These are phyloP conservation scores for Cataglyphis cursor DNA, from an alignment of 2,888 invertebrate species.

Conservation along the genomic window DNA sequence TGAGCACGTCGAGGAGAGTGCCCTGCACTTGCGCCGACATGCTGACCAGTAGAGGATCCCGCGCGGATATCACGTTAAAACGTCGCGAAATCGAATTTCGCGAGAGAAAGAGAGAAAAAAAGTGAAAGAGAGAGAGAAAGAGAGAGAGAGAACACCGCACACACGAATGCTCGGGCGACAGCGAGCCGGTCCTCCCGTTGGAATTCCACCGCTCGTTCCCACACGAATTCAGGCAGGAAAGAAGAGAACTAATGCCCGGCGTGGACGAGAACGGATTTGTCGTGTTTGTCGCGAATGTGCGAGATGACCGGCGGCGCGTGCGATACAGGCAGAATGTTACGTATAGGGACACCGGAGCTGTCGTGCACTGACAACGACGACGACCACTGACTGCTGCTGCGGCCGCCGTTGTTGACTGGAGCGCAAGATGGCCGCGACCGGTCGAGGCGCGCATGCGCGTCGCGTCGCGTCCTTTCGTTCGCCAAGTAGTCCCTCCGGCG, in stretches of 20 bases:
- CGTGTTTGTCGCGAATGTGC: not conserved
- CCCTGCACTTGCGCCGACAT: conserved; percentile 97
- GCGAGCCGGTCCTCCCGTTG: conserved; percentile 32
- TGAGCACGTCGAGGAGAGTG: conserved; percentile 97
- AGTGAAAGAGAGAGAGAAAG: not conserved
- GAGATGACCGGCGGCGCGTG: conserved; percentile 65
- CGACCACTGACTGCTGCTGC: conserved; percentile 82
- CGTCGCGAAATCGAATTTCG: conserved; percentile 56
- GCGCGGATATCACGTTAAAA: conserved; percentile 62
- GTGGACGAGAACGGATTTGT: conserved; percentile 16
- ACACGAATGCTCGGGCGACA: conserved; percentile 22
- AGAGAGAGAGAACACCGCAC: not conserved
- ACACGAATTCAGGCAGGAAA: conserved; percentile 19
- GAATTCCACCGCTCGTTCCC: conserved; percentile 26
- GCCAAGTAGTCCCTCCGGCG: conserved; percentile 74
- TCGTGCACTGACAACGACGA: conserved; percentile 83
- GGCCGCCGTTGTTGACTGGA: conserved; percentile 76
- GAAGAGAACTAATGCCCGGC: not conserved
- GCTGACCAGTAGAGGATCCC: conserved; percentile 78
- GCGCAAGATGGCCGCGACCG: conserved; percentile 83
- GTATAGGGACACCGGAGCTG: conserved; percentile 69
- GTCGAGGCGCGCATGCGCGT: conserved; percentile 78
- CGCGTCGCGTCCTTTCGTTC: conserved; percentile 54
- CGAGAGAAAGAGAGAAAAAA: not conserved
- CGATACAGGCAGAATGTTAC: conserved; percentile 64